Evolutionary conservation across 2,888 invertebrate genomes (phyloP).

Genomic region (Pachydiplax longipennis): DNA sequence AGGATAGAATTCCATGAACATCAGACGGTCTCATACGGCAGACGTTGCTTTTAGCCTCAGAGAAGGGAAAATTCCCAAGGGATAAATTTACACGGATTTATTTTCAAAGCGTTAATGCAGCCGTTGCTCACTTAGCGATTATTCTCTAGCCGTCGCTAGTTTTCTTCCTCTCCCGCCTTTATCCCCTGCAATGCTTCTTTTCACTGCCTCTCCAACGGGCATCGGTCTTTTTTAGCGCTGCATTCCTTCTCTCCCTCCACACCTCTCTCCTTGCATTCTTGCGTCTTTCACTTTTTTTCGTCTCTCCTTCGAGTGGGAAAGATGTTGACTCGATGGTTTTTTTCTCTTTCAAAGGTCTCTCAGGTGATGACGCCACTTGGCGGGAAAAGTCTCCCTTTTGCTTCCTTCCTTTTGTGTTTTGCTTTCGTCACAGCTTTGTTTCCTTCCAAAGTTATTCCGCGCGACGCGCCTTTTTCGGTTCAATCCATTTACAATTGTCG

Average conservation of each 20-base stretch:
- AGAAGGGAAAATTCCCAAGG: too few relatives aligned
- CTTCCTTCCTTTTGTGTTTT: not conserved
- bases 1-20: too few relatives aligned
- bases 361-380: conserved; percentile 25
- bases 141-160: not conserved
- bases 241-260: not conserved
- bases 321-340: not conserved
- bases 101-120: too few relatives aligned
- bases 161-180: not conserved
- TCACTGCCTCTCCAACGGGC: not conserved
- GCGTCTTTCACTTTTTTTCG: not conserved
- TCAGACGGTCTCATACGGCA: too few relatives aligned
- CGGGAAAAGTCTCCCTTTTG: not conserved
- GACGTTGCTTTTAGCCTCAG: too few relatives aligned
- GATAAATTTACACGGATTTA: too few relatives aligned
- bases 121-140: not conserved
- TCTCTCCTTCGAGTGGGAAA: not conserved
- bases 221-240: not conserved
- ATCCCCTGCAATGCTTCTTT: not conserved
- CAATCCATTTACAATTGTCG: too few relatives aligned
- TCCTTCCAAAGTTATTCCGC: not conserved
- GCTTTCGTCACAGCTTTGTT: not conserved
- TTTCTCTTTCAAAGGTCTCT: not conserved
- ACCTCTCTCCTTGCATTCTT: not conserved
- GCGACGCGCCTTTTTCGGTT: too few relatives aligned